phyloP scores from a whole-genome alignment of 2,888 invertebrate species.

The Pocota personata region DNA sequence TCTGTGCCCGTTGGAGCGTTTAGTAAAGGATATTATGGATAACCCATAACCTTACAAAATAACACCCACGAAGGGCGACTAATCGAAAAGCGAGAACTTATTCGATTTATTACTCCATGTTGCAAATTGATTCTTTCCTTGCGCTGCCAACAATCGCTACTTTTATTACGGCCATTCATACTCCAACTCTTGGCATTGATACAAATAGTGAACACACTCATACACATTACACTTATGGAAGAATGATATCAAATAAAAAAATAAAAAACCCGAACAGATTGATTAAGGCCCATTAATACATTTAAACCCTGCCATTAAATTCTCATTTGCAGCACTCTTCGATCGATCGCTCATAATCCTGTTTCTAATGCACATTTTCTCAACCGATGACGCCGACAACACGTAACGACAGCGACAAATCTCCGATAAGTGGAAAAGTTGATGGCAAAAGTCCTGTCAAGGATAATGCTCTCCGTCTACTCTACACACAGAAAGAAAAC shows the following conservation, averaged over 20 bases:
- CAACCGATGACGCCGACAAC: neutral
- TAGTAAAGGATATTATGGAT: neutral
- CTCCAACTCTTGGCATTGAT: slow-evolving; percentile 6
- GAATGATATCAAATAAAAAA: neutral
- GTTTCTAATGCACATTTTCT: slow-evolving; percentile 31
- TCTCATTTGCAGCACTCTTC: slow-evolving; percentile 48
- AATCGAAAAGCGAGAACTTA: slow-evolving; percentile 36
- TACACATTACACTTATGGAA: neutral
- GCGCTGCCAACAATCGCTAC: slow-evolving; percentile 15
- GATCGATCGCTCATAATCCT: slow-evolving; percentile 35
- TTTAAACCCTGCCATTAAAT: slow-evolving; percentile 56
- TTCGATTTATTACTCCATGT: slow-evolving; percentile 42
- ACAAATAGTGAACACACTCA: slow-evolving; percentile 29
- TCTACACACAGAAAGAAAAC: neutral
- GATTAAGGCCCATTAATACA: slow-evolving; percentile 49
- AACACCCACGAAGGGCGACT: neutral
- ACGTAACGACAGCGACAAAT: slow-evolving; percentile 47
- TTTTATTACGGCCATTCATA: slow-evolving; percentile 60
- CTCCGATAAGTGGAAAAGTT: slow-evolving; percentile 64
- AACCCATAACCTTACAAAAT: slow-evolving; percentile 13
- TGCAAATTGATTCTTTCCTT: slow-evolving; percentile 22
- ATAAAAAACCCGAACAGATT: slow-evolving; percentile 17
- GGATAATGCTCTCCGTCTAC: neutral
- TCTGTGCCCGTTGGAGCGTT: neutral
- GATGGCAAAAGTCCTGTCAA: slow-evolving; percentile 31